Evolutionary conservation across 2,113 vertebrate genomes (phyloP).

Genomic region (Myrmophylax atrothorax): DNA sequence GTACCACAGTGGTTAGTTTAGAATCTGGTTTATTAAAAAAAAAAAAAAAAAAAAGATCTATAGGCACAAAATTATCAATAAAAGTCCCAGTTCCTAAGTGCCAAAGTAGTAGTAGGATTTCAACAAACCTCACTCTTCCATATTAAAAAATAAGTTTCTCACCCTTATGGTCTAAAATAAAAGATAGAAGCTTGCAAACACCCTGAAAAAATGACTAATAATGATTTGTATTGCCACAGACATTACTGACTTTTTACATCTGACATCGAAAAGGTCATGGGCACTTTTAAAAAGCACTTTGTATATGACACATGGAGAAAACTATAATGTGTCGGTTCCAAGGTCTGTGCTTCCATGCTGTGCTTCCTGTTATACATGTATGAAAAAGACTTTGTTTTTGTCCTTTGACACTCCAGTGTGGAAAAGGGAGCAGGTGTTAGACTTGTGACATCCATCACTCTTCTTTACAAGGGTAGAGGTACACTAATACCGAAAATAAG

Average conservation of each 20-base stretch:
- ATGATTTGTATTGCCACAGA: background rate
- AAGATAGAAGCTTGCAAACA: background rate
- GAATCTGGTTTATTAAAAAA: background rate
- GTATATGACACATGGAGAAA: background rate
- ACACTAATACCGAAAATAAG: background rate
- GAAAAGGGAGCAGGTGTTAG: background rate
- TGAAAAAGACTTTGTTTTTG: background rate
- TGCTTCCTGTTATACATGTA: background rate
- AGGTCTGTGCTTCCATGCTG: background rate
- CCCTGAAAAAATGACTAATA: background rate
- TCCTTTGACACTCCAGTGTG: background rate
- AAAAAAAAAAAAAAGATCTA: too few species aligned
- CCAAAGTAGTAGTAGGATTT: background rate
- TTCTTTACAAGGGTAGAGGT: background rate
- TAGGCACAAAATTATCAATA: background rate
- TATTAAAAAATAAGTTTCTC: background rate
- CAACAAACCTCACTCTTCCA: background rate
- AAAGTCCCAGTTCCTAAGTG: background rate
- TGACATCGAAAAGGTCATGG: background rate
- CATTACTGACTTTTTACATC: background rate
- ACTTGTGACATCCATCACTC: background rate
- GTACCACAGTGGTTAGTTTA: background rate
- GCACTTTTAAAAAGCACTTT: background rate
- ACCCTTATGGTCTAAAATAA: background rate
- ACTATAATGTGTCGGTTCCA: background rate